Evolutionary conservation across 2,113 vertebrate genomes (phyloP), one percentile per base, ranked within the genome.

Genomic region (Ochotona curzoniae): DNA sequence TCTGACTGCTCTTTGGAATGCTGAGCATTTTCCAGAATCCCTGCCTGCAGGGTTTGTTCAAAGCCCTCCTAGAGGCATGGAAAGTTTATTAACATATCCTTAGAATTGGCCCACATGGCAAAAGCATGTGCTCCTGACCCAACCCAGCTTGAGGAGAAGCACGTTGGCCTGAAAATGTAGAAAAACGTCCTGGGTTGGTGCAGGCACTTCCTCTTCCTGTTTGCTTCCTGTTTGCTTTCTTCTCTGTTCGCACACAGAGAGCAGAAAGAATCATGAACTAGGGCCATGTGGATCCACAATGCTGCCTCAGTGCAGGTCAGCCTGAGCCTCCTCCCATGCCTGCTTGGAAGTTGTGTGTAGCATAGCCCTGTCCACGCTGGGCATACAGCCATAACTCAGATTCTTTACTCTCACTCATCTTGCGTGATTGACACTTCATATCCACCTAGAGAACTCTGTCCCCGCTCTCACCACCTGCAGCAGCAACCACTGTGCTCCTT

Each of bases 1-100:
- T 66, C 0, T 11, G 61, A n/a, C 81, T 74, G 30, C 26, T 79
- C 61, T 60, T 25, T 35, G 64, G 89, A 70, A 83, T 63, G 28
- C 12, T 21, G 64, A 90, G 74, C 3, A 51, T 79, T 82, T 79
- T 21, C 83, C 25, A 35, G 84, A 89, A 73, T 88, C 71, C 44
- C 10, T 8, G 21, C 63, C 64, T 54, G 2, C 25, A 5, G 47
- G 32, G n/a, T 89, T 15, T n/a, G 8, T 81, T 20, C 74, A 5
- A 14, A 14, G n/a, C 32, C 32, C 67, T 9, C 11, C 1, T 7
- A 2, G 66, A 91, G 67, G 54, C 54, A 75, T 30, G 66, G 66
- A 82, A 78, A 83, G 12, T 64, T 4, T 51, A 32, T 2, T 61
- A 76, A 78, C 0, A 0, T 5, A 2, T 60, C 20, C 5, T 25